Conservation (phyloP, 2,888 invertebrate species). For the Spodoptera exigua region DNA sequence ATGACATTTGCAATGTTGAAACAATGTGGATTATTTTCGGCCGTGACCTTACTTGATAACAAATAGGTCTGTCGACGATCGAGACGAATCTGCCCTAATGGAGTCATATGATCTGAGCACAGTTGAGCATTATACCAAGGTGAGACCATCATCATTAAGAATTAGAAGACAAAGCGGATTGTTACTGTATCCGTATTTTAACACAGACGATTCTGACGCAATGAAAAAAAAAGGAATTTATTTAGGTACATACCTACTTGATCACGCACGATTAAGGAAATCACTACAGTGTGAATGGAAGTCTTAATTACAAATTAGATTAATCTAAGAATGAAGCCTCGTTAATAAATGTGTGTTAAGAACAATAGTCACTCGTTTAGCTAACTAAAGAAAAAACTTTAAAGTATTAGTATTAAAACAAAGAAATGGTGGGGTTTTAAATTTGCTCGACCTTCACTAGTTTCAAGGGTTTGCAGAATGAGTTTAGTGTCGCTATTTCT, state of each 20-base stretch:
- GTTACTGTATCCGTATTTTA: constrained; percentile 31
- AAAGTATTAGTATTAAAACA: too few relatives aligned
- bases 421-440: too few relatives aligned
- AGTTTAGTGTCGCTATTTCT: too few relatives aligned
- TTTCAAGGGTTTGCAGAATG: too few relatives aligned
- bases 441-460: too few relatives aligned
- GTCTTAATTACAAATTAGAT: constrained; percentile 17
- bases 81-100: constrained; percentile 64
- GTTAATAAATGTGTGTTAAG: neutral
- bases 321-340: neutral
- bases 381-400: too few relatives aligned
- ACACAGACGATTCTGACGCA: constrained; percentile 46
- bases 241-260: constrained; percentile 38
- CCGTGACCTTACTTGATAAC: constrained; percentile 79
- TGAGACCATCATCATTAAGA: constrained; percentile 64
- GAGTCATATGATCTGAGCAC: constrained; percentile 70
- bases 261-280: constrained; percentile 63
- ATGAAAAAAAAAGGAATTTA: constrained; percentile 24
- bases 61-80: constrained; percentile 77
- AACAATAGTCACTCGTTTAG: neutral
- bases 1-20: constrained; percentile 46
- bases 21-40: constrained; percentile 31
- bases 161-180: constrained; percentile 64
- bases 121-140: constrained; percentile 75
- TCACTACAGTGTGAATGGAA: constrained; percentile 12